Evolutionary conservation across 2,888 invertebrate species (phyloP).

Genomic region (Eupithecia subumbrata): DNA sequence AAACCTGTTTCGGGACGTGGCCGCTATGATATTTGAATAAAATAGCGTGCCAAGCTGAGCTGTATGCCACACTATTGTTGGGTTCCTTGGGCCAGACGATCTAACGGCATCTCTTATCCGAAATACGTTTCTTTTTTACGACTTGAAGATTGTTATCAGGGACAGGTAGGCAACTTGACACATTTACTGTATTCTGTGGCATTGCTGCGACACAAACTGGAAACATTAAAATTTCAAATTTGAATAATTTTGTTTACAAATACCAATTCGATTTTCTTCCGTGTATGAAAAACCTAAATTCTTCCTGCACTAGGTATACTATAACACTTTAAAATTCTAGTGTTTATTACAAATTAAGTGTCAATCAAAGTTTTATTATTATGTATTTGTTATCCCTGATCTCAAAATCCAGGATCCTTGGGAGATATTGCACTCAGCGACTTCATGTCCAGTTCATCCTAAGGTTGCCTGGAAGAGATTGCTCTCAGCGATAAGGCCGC

Average conservation of each 20-base stretch:
- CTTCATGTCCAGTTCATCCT: no score
- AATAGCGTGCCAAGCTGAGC: constrained; percentile 69
- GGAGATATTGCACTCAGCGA: no score
- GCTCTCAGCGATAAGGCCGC: no score
- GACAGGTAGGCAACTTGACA: constrained; percentile 53
- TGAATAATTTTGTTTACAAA: constrained; percentile 25
- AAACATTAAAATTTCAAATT: constrained; percentile 38
- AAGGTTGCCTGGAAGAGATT: no score
- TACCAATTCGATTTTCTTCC: not conserved
- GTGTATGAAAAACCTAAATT: not conserved
- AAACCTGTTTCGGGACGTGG: constrained; percentile 72
- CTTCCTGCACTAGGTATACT: not conserved
- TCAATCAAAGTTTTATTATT: not conserved
- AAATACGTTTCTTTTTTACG: constrained; percentile 69
- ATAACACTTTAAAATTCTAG: not conserved
- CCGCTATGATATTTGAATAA: constrained; percentile 56
- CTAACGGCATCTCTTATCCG: constrained; percentile 78
- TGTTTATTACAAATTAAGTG: not conserved
- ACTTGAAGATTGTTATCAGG: constrained; percentile 65
- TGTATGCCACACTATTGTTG: constrained; percentile 66
- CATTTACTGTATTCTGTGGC: not conserved
- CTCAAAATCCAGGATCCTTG: no score
- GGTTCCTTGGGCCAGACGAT: constrained; percentile 61
- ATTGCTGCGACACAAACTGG: constrained; percentile 36
- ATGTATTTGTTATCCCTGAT: not conserved